These are phyloP conservation scores for Stegodyphus mimosarum DNA, from an alignment of 1,140 invertebrate species.

Conservation along the genomic window DNA sequence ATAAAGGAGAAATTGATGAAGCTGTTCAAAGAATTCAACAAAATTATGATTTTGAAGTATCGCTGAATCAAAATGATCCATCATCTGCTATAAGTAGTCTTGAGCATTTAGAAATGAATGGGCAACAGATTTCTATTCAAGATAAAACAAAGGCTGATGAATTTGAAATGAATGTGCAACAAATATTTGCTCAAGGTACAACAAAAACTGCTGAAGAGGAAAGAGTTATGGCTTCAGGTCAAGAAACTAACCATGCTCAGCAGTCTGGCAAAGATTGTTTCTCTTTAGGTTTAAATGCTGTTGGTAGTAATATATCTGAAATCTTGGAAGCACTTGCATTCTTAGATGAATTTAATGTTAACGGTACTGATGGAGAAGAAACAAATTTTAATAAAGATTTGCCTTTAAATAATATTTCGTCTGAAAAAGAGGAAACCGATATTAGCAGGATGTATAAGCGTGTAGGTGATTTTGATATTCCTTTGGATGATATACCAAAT, in stretches of 20 bases:
- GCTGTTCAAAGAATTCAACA: slow-evolving; percentile 51
- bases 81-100: slow-evolving; percentile 34
- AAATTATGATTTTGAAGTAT: slow-evolving; percentile 32
- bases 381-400: not conserved
- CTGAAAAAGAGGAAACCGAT: slow-evolving; percentile 20
- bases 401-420: not conserved
- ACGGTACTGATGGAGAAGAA: not conserved
- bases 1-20: slow-evolving; percentile 41
- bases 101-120: slow-evolving; percentile 40
- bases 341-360: slow-evolving; percentile 1
- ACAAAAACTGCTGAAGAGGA: slow-evolving; percentile 41
- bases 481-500: slow-evolving; percentile 59
- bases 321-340: slow-evolving; percentile 36
- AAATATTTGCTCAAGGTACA: slow-evolving; percentile 38
- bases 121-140: slow-evolving; percentile 31
- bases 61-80: slow-evolving; percentile 39
- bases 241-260: slow-evolving; percentile 30
- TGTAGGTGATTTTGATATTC: slow-evolving; percentile 40
- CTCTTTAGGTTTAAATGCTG: slow-evolving; percentile 6
- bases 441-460: slow-evolving; percentile 33
- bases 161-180: slow-evolving; percentile 38
- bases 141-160: slow-evolving; percentile 33
- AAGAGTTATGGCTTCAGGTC: slow-evolving; percentile 36
- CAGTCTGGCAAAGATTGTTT: slow-evolving; percentile 12
- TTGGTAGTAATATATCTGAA: slow-evolving; percentile 1